Base-by-base conservation (phyloP, 2,113 vertebrate species). In the Himantopus leucocephalus region DNA sequence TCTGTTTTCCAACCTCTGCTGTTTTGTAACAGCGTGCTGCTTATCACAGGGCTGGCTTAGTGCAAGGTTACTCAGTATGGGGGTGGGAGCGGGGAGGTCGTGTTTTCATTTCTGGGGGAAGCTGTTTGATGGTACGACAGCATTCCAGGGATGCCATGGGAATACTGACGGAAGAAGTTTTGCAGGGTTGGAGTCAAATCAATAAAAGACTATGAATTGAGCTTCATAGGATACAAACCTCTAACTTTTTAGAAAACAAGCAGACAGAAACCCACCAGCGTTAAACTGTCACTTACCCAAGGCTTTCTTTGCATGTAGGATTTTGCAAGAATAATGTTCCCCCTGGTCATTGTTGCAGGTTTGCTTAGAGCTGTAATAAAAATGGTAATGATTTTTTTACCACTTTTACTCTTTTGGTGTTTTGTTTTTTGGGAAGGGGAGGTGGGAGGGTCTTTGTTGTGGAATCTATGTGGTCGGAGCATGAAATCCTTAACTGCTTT, bases 291-390 rank as follows among this genome's bases (percentile, higher is more conserved):
- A 56, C 80, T 92, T 91, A 91, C 41, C 66, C 29, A 21, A 91
- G 82, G 77, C 86, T 91, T 94, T 70, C 48, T 92, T 93, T 92
- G 82, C 79, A 68, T 13, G 3, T 84, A 92, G 85, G 85, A 91
- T 86, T 96, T 78, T 88, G 66, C 85, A 90, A 89, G 88, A 94
- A 89, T 90, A 92, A 96, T 96, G 94, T 92, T 95, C 45, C 80
- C 92, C 29, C 45, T 96, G 95, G 66, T 92, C 76, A 41, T 95
- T 92, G 86, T 94, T 91, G 94, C 88, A 73, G 91, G 76, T 94
- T 95, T 96, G 29, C 73, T 97, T 91, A 97, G 89, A 95, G 84
- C 89, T 96, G 58, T 96, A 78, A 87, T 94, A 85, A 95, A 92
- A 94, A 87, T 79, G 96, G 95, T 96, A 96, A 95, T 89, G 56